Base-by-base conservation (phyloP, 2,888 invertebrate genomes). In the Nemoura dubitans region DNA sequence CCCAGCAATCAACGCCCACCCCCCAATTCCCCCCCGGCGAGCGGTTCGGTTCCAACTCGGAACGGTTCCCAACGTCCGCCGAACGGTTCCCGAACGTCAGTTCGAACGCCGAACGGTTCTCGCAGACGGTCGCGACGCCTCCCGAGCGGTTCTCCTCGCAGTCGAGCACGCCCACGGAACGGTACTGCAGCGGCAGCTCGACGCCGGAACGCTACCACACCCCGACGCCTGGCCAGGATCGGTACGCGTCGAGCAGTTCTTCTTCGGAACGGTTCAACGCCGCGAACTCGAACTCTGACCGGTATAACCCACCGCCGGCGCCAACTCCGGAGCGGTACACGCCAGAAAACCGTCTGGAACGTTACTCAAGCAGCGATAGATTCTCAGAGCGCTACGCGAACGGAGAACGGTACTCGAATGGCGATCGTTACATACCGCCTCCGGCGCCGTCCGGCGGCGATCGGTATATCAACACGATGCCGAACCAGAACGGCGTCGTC, bases 61-160 rank as follows among this genome's bases (percentile, higher is more conserved):
- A 93, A 91, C 94, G 93, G 91, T 94, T 92, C 92, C 92, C 93
- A 91, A 93, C 92, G 92, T 93, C 89, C 92, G 92, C 90, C 91
- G 88, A 91, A 87, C 90, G 91, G 25, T 91, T 91, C 89, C 91
- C 92, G 76, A 93, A 93, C 88, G 93, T 92, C n/a, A 89, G 90
- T 85, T 90, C 91, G 88, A 91, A 89, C 89, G 84, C 86, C 86
- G 90, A 90, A 36, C 89, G 90, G 85, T 91, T 91, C 88, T 93
- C 92, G 90, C 94, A 91, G 92, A 93, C 91, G 93, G 94, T 91
- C 92, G 94, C 89, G 76, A 36, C 85, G 76, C 85, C 87, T 3
- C 42, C 83, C 3, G 83, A 83, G n/a, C 83, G 82, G 10, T 82
- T 29, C 30, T 82, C 30, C 6, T 16, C 82, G 28, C 30, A 28